phyloP scores from a whole-genome alignment of 2,113 vertebrate genomes.

The Bettongia penicillata region DNA sequence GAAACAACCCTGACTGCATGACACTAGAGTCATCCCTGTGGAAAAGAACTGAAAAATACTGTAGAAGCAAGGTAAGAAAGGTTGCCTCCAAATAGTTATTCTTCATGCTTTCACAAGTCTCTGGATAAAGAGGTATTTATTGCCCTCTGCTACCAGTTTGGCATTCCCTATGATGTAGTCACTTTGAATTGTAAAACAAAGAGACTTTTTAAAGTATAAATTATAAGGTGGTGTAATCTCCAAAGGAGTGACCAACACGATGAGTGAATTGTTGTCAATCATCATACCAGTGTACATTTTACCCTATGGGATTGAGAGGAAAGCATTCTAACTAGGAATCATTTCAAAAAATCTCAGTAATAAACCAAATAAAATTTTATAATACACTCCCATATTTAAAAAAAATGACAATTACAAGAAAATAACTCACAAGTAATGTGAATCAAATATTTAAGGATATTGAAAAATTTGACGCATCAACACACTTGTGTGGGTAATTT shows the following conservation, averaged over 20 bases:
- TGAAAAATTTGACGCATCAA: background rate
- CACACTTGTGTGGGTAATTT: background rate
- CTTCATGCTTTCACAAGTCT: slow-evolving; percentile 36
- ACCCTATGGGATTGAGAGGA: slow-evolving; percentile 21
- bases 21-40: slow-evolving; percentile 12
- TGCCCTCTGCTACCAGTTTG: slow-evolving; percentile 31
- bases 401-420: slow-evolving; percentile 24
- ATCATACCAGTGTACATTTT: slow-evolving; percentile 41
- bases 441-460: slow-evolving; percentile 37
- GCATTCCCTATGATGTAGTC: slow-evolving; percentile 53
- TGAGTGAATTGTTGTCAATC: slow-evolving; percentile 52
- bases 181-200: slow-evolving; percentile 66
- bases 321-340: background rate
- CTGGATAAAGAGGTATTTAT: slow-evolving; percentile 56
- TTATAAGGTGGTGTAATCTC: slow-evolving; percentile 46
- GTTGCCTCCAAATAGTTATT: background rate
- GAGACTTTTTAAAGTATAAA: slow-evolving; percentile 58
- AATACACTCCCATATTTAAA: slow-evolving; percentile 26
- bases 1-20: slow-evolving; percentile 19
- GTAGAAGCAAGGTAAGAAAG: slow-evolving; percentile 21
- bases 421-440: slow-evolving; percentile 11
- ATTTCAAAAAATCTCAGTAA: slow-evolving; percentile 32
- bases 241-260: slow-evolving; percentile 46
- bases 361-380: slow-evolving; percentile 46
- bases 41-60: slow-evolving; percentile 24